Evolutionary conservation across 2,113 vertebrate species (phyloP).

Genomic region (Gasterosteus aculeatus): DNA sequence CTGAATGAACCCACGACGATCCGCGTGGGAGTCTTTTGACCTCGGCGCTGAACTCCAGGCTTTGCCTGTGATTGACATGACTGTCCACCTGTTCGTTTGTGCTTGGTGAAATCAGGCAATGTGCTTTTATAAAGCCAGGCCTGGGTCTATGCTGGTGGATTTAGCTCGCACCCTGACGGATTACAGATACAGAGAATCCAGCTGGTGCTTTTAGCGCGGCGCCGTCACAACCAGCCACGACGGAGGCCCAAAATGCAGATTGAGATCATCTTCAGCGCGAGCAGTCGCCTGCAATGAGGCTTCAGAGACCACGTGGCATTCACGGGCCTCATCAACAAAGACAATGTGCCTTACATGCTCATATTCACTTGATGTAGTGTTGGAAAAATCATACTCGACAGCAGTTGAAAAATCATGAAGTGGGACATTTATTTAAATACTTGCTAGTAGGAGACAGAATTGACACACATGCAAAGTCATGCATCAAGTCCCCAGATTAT

Average conservation of each 20-base stretch:
- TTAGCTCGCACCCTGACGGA: constrained; percentile 46
- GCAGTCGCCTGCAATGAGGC: background rate
- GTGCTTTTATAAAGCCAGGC: constrained; percentile 33
- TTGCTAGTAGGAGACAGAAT: too few species aligned
- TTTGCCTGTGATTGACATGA: background rate
- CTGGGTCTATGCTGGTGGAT: constrained; percentile 50
- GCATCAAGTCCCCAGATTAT: too few species aligned
- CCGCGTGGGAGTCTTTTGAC: background rate
- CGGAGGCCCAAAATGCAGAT: background rate
- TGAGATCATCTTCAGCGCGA: background rate
- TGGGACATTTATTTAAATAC: too few species aligned
- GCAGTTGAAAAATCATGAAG: too few species aligned
- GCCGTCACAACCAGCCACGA: background rate
- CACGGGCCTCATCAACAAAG: background rate
- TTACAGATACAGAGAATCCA: constrained; percentile 47
- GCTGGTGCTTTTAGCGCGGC: constrained; percentile 6
- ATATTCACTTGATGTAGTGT: background rate
- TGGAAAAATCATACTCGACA: too few species aligned
- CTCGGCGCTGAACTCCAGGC: background rate
- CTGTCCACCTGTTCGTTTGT: constrained; percentile 17
- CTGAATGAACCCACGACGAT: background rate
- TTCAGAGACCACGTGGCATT: background rate
- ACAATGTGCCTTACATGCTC: background rate
- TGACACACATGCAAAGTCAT: too few species aligned
- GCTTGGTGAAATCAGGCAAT: constrained; percentile 45